Evolutionary conservation across 2,113 vertebrate species (phyloP).

Genomic region (Saguinus imperator): DNA sequence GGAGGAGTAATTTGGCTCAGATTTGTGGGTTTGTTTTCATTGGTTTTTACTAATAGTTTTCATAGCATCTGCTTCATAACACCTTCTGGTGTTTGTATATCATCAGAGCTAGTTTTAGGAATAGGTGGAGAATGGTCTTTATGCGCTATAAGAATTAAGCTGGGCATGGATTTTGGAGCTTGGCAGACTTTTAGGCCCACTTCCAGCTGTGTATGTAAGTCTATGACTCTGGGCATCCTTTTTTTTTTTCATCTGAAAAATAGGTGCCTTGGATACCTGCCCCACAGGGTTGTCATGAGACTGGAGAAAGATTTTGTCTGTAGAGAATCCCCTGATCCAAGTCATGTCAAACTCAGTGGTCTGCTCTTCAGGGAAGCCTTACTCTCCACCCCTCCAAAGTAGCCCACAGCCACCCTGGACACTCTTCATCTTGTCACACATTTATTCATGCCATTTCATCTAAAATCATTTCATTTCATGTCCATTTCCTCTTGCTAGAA

Average conservation of each 20-base stretch:
- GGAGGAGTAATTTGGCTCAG: slow-evolving; percentile 6
- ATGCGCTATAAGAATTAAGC: neutral
- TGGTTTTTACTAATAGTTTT: slow-evolving; percentile 7
- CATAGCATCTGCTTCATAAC: slow-evolving; percentile 20
- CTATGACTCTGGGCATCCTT: neutral
- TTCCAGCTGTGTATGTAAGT: neutral
- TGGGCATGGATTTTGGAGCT: neutral
- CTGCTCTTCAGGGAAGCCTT: neutral
- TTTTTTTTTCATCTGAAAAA: neutral
- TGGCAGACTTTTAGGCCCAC: neutral
- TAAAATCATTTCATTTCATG: neutral
- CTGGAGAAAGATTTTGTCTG: neutral
- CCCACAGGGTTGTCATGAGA: neutral
- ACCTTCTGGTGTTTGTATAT: slow-evolving; percentile 48
- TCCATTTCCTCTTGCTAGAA: neutral
- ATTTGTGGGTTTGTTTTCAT: slow-evolving; percentile 14
- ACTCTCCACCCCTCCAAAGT: too few species aligned
- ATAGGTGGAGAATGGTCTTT: neutral
- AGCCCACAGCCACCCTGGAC: too few species aligned
- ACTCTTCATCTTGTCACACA: neutral
- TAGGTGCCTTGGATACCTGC: neutral
- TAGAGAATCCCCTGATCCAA: neutral
- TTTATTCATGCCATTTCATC: neutral
- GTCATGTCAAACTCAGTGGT: neutral
- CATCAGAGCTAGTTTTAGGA: slow-evolving; percentile 7